Evolutionary conservation across 2,797 vertebrate genomes (phyloP).

Genomic region (Hoplostethus mediterraneus): DNA sequence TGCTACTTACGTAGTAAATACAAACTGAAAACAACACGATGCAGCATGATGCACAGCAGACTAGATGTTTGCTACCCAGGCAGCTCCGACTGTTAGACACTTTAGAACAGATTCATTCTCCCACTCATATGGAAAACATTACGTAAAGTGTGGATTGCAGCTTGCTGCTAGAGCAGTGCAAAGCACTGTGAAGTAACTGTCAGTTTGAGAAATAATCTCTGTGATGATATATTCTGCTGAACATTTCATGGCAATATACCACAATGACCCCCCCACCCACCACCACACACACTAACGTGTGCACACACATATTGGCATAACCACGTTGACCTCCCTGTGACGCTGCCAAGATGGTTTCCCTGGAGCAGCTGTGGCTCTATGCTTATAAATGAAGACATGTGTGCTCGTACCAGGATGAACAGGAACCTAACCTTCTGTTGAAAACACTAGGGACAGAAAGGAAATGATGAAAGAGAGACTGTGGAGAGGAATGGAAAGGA

Average conservation of each 20-base stretch:
- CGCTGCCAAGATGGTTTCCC: conserved; percentile 33
- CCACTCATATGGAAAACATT: conserved; percentile 11
- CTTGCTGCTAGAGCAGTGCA: conserved; percentile 11
- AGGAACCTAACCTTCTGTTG: not conserved
- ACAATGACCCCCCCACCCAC: conserved; percentile 23
- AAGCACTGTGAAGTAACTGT: conserved; percentile 20
- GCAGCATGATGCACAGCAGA: not conserved
- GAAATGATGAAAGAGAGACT: not conserved
- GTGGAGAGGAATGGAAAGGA: not conserved
- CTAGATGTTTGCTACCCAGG: not conserved
- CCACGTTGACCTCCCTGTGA: conserved; percentile 4
- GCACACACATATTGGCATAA: conserved; percentile 22
- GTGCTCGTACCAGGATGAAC: conserved; percentile 24
- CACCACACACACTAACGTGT: not conserved
- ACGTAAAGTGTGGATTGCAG: not conserved
- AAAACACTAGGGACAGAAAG: not conserved
- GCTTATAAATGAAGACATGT: conserved; percentile 28
- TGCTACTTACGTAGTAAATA: not conserved
- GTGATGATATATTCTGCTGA: conserved; percentile 1
- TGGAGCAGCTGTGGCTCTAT: conserved; percentile 38
- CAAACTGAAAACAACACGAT: not conserved
- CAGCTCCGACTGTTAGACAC: not conserved
- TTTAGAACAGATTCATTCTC: not conserved
- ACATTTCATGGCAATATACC: not conserved
- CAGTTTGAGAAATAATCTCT: conserved; percentile 21